Percentiles rank a stretch among this genome's conserved stretches.
phyloP scores from a whole-genome alignment of 2,797 vertebrate genomes.

The Girardinus metallicus region DNA sequence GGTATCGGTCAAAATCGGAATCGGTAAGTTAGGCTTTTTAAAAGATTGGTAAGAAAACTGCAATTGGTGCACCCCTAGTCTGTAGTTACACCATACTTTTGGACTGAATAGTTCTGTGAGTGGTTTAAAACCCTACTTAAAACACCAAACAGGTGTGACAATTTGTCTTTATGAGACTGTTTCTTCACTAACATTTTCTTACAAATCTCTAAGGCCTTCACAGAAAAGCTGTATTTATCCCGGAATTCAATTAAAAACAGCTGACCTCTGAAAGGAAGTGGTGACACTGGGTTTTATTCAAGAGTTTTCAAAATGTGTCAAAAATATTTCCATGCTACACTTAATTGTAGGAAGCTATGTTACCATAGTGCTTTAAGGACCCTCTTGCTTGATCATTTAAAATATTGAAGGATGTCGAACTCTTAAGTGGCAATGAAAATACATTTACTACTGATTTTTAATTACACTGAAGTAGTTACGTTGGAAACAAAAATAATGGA shows the following conservation, averaged over 20 bases:
- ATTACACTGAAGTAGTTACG: constrained; percentile 46
- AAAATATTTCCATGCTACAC: not conserved
- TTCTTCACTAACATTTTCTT: not conserved
- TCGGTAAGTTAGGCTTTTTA: too few relatives aligned
- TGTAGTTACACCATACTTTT: not conserved
- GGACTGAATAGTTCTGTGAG: not conserved
- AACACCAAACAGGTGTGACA: not conserved
- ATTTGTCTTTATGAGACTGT: not conserved
- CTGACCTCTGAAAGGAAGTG: not conserved
- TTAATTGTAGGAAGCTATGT: constrained; percentile 2
- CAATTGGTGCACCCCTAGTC: too few relatives aligned
- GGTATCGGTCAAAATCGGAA: too few relatives aligned
- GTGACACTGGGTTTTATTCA: not conserved
- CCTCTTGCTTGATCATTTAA: constrained; percentile 29
- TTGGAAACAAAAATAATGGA: constrained; percentile 53
- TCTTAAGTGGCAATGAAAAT: constrained; percentile 21
- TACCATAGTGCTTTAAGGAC: constrained; percentile 14
- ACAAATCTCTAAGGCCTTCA: not conserved
- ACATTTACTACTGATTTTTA: constrained; percentile 38
- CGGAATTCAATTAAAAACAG: not conserved
- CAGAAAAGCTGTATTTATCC: not conserved
- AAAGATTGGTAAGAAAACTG: too few relatives aligned
- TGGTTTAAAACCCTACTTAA: not conserved
- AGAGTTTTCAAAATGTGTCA: not conserved
- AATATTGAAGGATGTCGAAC: constrained; percentile 20